Base-by-base conservation (phyloP, 2,888 invertebrate species). In the Epinotia brunnichana region DNA sequence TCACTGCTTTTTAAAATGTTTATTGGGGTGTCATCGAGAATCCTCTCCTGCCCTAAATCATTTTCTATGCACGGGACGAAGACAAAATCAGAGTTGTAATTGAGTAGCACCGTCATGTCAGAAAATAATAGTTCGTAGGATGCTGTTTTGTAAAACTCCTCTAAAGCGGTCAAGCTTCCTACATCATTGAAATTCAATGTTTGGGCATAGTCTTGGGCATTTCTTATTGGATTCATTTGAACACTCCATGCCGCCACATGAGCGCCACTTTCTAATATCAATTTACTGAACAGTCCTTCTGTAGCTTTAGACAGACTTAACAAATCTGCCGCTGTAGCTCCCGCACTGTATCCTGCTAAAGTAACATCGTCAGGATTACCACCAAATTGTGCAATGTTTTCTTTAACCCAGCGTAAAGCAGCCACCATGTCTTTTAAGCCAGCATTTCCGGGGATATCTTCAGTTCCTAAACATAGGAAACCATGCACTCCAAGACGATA, bases 21-120 rank as follows among this genome's bases (percentile, higher is more conserved):
- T 0, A 81, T 64, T 9, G 89, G 88, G 35, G 79, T 76, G 51
- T 86, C 84, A 1, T 79, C 75, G 0, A 89, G 75, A 74, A 88
- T 84, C 53, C 71, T 77, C 61, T 82, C 83, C 64, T 80, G 57
- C 7, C 76, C 3, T 44, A 60, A 13, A 15, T 53, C 39, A 7
- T 48, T 68, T 15, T 68, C 67, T 59, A 68, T 44, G 24, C 67
- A 68, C 15, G 67, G 67, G 10, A 17, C 17, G 29, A 68, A 68
- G 0, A 2, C n/a, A 0, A 68, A 29, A 56, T 67, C 44, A 19
- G 15, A 1, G 17, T 48, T 17, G 7, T 44, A 17, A 29, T 48
- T 57, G 7, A 2, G 0, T 2, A 48, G 2, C 1, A 2, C 0
- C 15, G 48, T 11, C 44, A 19, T 15, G 48, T 68, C 67, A 48